Conservation (phyloP, 2,888 invertebrate species). For the Dasypolia templi region DNA sequence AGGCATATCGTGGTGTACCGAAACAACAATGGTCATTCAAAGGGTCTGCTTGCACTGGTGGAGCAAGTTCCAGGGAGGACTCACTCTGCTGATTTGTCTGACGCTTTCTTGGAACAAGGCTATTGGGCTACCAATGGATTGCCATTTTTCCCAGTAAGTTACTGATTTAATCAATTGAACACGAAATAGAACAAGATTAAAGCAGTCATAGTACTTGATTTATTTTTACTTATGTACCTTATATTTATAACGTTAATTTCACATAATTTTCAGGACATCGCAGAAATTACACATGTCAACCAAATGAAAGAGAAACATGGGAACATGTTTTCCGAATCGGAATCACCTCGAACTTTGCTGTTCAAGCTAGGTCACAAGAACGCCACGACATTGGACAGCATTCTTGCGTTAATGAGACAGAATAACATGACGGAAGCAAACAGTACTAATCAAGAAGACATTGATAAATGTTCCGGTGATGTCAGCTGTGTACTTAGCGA, state of each 20-base stretch:
- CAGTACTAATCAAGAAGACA: constrained; percentile 73
- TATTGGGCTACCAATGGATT: constrained; percentile 94
- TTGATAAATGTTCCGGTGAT: constrained; percentile 70
- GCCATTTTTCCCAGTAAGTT: constrained; percentile 88
- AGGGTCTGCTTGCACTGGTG: constrained; percentile 92
- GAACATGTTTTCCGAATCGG: constrained; percentile 80
- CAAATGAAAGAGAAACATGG: constrained; percentile 82
- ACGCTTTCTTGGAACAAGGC: constrained; percentile 90
- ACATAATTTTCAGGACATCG: constrained; percentile 79
- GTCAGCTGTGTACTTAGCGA: constrained; percentile 77
- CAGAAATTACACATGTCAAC: constrained; percentile 79
- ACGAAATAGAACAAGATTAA: background rate
- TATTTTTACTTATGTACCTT: background rate
- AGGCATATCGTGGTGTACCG: constrained; percentile 84
- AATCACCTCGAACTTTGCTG: constrained; percentile 81
- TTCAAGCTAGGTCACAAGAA: constrained; percentile 83
- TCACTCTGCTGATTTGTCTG: constrained; percentile 92
- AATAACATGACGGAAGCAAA: constrained; percentile 81
- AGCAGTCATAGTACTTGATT: background rate
- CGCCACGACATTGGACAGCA: constrained; percentile 81
- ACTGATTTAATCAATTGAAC: background rate
- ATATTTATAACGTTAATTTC: background rate
- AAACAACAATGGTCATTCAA: constrained; percentile 76
- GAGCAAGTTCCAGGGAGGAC: constrained; percentile 94
- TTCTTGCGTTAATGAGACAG: constrained; percentile 84